Conservation (phyloP, 2,797 vertebrate species). For the Spinibarbus caldwelli region DNA sequence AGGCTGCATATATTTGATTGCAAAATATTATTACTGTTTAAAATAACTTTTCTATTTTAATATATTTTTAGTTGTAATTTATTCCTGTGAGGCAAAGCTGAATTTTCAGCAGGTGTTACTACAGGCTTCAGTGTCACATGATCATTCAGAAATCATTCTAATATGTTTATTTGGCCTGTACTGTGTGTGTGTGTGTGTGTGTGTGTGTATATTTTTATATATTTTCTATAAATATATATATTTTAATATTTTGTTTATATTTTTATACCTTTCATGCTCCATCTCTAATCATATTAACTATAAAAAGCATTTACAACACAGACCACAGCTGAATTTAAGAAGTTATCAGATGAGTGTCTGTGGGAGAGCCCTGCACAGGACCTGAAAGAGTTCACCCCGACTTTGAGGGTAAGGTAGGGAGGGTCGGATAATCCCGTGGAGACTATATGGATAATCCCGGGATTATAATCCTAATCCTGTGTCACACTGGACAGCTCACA, state of each 20-base stretch:
- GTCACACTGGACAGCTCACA: slow-evolving; percentile 34
- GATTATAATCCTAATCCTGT: slow-evolving; percentile 44
- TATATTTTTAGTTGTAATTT: background rate
- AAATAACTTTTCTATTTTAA: background rate
- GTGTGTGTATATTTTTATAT: background rate
- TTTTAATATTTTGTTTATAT: too few relatives aligned
- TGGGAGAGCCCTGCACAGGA: background rate
- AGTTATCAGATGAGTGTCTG: background rate
- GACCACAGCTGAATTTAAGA: background rate
- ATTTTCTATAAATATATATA: too few relatives aligned
- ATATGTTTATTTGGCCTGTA: background rate
- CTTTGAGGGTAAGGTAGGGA: slow-evolving; percentile 19
- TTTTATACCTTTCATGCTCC: background rate
- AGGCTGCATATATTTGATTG: background rate
- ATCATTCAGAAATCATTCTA: background rate
- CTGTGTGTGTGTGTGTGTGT: background rate
- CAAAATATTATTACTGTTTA: background rate
- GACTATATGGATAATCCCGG: slow-evolving; percentile 25
- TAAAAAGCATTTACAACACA: background rate
- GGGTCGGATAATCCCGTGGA: background rate
- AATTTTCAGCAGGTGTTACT: background rate
- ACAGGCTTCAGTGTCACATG: background rate
- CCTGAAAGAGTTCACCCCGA: slow-evolving; percentile 17
- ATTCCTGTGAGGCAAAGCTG: background rate
- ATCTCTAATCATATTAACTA: background rate